Evolutionary conservation across 2,113 vertebrate species (phyloP).

Genomic region (Candoia aspera): DNA sequence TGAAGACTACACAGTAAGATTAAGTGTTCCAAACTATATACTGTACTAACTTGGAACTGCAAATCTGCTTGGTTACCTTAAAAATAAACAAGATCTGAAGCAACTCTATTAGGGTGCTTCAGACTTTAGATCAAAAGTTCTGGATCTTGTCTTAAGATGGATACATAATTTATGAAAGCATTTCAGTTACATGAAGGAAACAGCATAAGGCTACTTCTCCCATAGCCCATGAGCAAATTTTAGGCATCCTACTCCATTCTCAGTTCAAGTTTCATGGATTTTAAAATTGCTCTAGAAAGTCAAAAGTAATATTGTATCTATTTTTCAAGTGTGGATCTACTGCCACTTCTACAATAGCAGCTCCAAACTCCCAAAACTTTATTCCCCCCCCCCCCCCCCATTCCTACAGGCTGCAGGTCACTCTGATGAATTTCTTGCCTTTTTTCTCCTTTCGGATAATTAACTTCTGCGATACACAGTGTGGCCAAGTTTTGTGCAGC

Average conservation of each 20-base stretch:
- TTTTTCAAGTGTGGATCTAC: not conserved
- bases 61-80: not conserved
- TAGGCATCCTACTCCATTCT: not conserved
- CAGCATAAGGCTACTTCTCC: no score
- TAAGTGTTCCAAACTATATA: not conserved
- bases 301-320: not conserved
- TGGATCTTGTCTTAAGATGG: not conserved
- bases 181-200: not conserved
- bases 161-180: not conserved
- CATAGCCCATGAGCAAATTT: not conserved
- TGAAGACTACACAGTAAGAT: not conserved
- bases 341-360: no score
- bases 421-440: no score
- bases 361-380: no score
- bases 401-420: no score
- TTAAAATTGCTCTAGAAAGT: not conserved
- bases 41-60: not conserved
- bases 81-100: not conserved
- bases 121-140: not conserved
- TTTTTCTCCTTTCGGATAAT: no score
- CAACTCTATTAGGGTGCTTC: not conserved
- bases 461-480: no score
- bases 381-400: no score
- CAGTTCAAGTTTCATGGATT: not conserved
- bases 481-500: no score